Evolutionary conservation across 2,797 vertebrate genomes (phyloP).

Genomic region (Poeciliopsis gracilis): DNA sequence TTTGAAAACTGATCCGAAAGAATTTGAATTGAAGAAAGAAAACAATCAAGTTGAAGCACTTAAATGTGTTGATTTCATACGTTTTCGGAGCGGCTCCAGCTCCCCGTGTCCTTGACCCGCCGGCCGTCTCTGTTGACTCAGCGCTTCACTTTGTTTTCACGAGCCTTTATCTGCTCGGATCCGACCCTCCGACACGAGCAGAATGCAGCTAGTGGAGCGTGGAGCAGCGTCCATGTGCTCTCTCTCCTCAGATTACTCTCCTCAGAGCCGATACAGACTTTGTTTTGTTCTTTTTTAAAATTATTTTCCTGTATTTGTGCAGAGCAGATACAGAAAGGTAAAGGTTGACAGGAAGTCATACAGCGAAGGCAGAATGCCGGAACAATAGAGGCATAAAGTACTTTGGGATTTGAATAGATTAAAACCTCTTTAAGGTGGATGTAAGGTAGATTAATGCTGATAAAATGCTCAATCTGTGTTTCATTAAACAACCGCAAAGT

Average conservation of each 20-base stretch:
- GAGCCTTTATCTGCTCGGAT: conserved; percentile 27
- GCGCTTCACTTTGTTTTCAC: conserved; percentile 20
- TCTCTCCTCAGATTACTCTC: conserved; percentile 23
- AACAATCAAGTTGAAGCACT: neutral
- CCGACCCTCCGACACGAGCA: conserved; percentile 34
- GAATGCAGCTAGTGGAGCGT: conserved; percentile 35
- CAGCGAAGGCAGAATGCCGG: conserved; percentile 16
- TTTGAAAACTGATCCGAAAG: neutral
- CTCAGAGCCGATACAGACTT: conserved; percentile 33
- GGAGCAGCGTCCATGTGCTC: conserved; percentile 24
- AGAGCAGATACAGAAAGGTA: conserved; percentile 1
- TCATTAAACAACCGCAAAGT: neutral
- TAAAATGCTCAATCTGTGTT: neutral
- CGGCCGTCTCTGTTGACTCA: conserved; percentile 3
- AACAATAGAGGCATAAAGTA: neutral
- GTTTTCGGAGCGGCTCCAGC: neutral
- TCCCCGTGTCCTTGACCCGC: conserved; percentile 15
- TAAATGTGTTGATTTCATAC: conserved; percentile 15
- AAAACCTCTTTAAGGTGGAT: neutral
- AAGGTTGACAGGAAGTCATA: conserved; percentile 16
- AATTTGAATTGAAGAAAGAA: neutral
- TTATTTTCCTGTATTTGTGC: neutral
- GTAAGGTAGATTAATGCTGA: neutral
- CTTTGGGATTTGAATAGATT: neutral
- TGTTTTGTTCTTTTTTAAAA: conserved; percentile 4